Evolutionary conservation across 2,113 vertebrate genomes (phyloP).

Genomic region (Halichoerus grypus): DNA sequence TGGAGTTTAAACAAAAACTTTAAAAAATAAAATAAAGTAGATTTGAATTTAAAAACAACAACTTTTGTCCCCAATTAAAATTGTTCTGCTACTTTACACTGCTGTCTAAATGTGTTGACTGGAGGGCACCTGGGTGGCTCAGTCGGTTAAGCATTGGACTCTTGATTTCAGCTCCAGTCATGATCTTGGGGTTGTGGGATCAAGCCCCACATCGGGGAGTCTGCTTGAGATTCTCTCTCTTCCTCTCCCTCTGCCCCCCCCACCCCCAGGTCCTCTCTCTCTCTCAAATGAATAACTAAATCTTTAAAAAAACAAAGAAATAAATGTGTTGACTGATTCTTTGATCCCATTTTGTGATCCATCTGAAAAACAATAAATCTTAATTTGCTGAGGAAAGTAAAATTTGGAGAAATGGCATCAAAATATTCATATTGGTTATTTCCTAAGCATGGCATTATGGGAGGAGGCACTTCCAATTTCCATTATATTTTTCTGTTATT

Average conservation of each 20-base stretch:
- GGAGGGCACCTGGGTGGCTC: too few species aligned
- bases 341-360: background rate
- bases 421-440: background rate
- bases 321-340: background rate
- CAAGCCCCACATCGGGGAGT: background rate
- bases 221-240: background rate
- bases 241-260: background rate
- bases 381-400: conserved; percentile 31
- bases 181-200: background rate
- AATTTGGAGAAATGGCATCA: background rate
- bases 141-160: background rate
- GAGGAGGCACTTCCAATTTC: background rate
- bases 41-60: background rate
- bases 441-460: background rate
- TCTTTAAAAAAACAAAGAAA: background rate
- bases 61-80: background rate
- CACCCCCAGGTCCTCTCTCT: background rate
- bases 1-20: background rate
- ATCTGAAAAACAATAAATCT: conserved; percentile 17
- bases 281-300: background rate
- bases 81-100: background rate
- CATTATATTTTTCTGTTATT: background rate
- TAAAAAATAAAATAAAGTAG: background rate
- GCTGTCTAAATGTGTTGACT: background rate
- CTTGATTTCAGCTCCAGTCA: background rate